A percentile compares a stretch with the other conserved stretches of the same genome.
These are phyloP conservation scores for Gymnothorax reevesii DNA, from an alignment of 2,797 vertebrate species.

Conservation along the genomic window DNA sequence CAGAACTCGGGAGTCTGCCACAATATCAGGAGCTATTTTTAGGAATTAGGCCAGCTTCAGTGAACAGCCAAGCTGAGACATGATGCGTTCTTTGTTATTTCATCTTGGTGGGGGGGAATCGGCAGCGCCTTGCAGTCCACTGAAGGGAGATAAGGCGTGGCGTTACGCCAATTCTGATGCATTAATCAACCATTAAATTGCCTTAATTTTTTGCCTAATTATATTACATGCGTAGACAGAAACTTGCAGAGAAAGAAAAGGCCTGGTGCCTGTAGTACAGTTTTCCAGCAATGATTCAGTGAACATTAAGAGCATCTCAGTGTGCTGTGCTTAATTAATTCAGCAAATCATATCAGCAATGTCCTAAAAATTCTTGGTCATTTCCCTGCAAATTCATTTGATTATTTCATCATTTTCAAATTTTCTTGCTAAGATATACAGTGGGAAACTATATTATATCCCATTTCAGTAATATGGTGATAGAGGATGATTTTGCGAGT, in stretches of 20 bases:
- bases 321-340: neutral
- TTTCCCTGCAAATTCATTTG: neutral
- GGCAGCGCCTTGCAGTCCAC: neutral
- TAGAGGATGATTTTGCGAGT: neutral
- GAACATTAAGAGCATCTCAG: neutral
- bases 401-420: neutral
- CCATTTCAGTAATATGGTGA: neutral
- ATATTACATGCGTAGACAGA: neutral
- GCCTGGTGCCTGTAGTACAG: neutral
- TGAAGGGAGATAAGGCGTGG: neutral
- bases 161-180: neutral
- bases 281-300: neutral
- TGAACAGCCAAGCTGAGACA: constrained; percentile 41
- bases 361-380: neutral
- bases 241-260: neutral
- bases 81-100: constrained; percentile 38
- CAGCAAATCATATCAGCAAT: neutral
- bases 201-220: neutral
- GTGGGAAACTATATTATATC: neutral
- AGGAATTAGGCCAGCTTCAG: constrained; percentile 57
- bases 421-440: neutral
- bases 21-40: constrained; percentile 55
- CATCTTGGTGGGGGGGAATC: constrained; percentile 22
- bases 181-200: neutral
- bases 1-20: constrained; percentile 44